Evolutionary conservation across 92 coral and sea anemone genomes (phyloP), one percentile per base, ranked within the genome.

Genomic region (Zoanthus sociatus): DNA sequence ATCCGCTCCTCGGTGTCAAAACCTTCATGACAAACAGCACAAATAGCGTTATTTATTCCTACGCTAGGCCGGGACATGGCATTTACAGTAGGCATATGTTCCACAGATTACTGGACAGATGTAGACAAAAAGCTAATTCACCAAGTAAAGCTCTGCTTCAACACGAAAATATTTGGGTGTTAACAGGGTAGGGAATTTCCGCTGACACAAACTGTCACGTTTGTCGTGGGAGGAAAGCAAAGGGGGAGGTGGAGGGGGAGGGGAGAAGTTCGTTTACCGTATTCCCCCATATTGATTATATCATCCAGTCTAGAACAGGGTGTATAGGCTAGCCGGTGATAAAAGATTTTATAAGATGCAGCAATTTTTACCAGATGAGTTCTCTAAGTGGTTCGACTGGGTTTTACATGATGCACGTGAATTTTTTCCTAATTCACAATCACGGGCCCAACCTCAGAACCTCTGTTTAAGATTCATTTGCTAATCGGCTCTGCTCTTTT

Each of bases 1-100:
- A 97, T 97, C 88, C 99, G 92, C 58, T 97, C 99, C 87, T 97
- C 99, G 7, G 96, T 93, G 30, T 96, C 99, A 71, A 97, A 97
- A 26, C 97, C 98, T 67, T 97, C 99, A 32, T 97, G 97, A 60
- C 99, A 97, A 15, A 97, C 95, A 13, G 95, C 98, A 92, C 99
- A 97, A 18, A 97, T 93, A 60, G 98, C 99, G 18, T 94, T 93
- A 44, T 95, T 93, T 11, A 97, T 90, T 70, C 99, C 96, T 74
- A 92, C 69, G 84, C 92, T 92, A 17, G 94, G 93, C 89, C 86
- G 90, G 11, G 90, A 88, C 87, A 88, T 82, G 50, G 75, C 77
- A 68, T 92, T 93, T 90, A 89, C 88, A 33, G 90, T 92, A 83
- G 97, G 94, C 97, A 94, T 94, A 86, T 88, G 71, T 58, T 6